Conservation (phyloP, 2,797 vertebrate species). For the Denticeps clupeoides region DNA sequence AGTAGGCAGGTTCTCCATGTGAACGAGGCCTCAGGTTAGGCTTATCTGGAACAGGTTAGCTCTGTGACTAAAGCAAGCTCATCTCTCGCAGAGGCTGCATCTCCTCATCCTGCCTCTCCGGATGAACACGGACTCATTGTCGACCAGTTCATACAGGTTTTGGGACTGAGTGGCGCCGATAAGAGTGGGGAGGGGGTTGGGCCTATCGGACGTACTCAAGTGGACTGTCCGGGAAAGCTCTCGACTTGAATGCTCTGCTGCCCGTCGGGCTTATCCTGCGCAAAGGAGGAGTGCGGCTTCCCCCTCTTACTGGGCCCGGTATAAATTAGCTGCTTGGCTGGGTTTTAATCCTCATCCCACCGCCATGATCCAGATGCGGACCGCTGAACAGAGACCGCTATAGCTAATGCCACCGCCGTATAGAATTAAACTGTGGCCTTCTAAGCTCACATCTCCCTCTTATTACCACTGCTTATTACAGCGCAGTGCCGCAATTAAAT, state of each 20-base stretch:
- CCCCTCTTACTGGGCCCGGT: background rate
- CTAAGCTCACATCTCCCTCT: too few relatives aligned
- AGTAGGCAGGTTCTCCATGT: background rate
- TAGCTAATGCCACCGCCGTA: too few relatives aligned
- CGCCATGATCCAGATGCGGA: background rate
- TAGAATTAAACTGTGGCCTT: too few relatives aligned
- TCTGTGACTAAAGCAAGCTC: slow-evolving; percentile 21
- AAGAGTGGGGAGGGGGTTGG: slow-evolving; percentile 17
- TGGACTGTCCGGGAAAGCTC: slow-evolving; percentile 14
- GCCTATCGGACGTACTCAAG: slow-evolving; percentile 28
- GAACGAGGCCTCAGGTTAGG: slow-evolving; percentile 1
- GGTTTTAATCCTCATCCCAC: slow-evolving; percentile 1
- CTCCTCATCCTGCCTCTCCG: background rate
- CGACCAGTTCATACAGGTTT: slow-evolving; percentile 13
- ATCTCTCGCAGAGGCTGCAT: background rate
- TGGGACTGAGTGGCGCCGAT: slow-evolving; percentile 23
- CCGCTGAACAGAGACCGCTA: too few relatives aligned
- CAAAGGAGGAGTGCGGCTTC: background rate
- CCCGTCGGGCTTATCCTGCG: slow-evolving; percentile 5
- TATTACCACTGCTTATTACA: too few relatives aligned
- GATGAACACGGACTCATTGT: slow-evolving; percentile 9
- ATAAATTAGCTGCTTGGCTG: slow-evolving; percentile 7
- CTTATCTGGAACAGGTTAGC: slow-evolving; percentile 19
- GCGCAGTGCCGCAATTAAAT: too few relatives aligned
- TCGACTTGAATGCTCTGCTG: slow-evolving; percentile 16